Evolutionary conservation across 2,797 vertebrate species (phyloP).

Genomic region (Gallinago nigripennis): DNA sequence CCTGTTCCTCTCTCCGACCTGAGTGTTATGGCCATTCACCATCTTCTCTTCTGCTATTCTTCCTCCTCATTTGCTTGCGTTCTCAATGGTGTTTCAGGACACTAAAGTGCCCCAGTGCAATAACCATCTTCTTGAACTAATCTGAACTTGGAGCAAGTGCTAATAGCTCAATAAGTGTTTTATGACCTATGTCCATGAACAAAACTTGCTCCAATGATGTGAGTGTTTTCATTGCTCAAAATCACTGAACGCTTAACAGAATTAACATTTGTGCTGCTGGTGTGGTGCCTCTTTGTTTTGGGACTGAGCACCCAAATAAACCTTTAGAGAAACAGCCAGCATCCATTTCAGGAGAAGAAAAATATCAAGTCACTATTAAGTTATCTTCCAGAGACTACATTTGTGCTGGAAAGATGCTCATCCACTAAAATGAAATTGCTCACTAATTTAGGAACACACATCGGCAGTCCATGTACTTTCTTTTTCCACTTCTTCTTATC

Average conservation of each 20-base stretch:
- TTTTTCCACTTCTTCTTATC: neutral
- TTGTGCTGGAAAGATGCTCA: neutral
- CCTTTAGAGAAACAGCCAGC: slow-evolving; percentile 9
- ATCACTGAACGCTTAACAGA: neutral
- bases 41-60: slow-evolving; percentile 48
- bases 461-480: neutral
- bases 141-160: neutral
- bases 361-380: slow-evolving; percentile 1
- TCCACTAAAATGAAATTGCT: neutral
- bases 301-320: neutral
- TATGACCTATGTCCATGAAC: slow-evolving; percentile 15
- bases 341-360: slow-evolving; percentile 25
- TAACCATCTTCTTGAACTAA: slow-evolving; percentile 50
- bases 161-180: slow-evolving; percentile 65
- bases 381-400: neutral
- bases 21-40: slow-evolving; percentile 47
- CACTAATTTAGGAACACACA: neutral
- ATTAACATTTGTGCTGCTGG: neutral
- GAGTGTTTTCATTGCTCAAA: slow-evolving; percentile 19
- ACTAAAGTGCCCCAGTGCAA: neutral
- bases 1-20: slow-evolving; percentile 53
- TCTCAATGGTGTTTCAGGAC: slow-evolving; percentile 44
- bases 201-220: neutral
- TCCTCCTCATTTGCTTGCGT: slow-evolving; percentile 45
- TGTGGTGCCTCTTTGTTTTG: slow-evolving; percentile 2